These are phyloP conservation scores for Empis livida DNA, from an alignment of 2,888 invertebrate genomes.

Conservation along the genomic window DNA sequence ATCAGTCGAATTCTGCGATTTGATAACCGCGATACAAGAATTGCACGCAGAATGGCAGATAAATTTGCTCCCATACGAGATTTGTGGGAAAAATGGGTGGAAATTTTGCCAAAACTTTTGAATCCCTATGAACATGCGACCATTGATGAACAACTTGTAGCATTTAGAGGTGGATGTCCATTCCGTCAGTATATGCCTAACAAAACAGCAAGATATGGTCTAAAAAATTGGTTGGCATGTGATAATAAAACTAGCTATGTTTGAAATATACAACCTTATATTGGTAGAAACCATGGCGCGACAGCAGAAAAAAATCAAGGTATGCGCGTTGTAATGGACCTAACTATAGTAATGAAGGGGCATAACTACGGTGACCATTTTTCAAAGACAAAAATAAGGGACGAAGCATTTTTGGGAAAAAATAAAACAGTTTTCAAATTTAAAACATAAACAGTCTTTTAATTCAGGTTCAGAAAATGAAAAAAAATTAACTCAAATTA, in stretches of 20 bases:
- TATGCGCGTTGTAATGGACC: too few relatives aligned
- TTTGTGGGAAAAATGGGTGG: background rate
- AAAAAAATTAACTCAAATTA: too few relatives aligned
- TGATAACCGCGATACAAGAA: background rate
- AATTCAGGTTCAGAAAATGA: too few relatives aligned
- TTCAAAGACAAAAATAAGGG: too few relatives aligned
- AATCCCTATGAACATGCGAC: slow-evolving; percentile 4
- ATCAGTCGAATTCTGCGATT: background rate
- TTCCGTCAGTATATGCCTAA: slow-evolving; percentile 7
- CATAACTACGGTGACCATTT: slow-evolving; percentile 7
- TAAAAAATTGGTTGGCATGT: slow-evolving; percentile 1
- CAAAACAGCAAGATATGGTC: slow-evolving; percentile 7
- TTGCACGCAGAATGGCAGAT: background rate
- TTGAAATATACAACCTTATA: too few relatives aligned
- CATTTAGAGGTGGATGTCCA: slow-evolving; percentile 4
- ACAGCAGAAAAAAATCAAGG: too few relatives aligned
- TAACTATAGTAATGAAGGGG: too few relatives aligned
- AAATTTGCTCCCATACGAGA: background rate
- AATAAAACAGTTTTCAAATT: too few relatives aligned
- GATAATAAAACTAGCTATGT: too few relatives aligned
- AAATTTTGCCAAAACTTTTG: background rate
- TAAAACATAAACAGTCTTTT: too few relatives aligned
- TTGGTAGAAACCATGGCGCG: too few relatives aligned
- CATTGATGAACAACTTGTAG: slow-evolving; percentile 5
- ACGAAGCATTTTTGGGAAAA: too few relatives aligned